phyloP scores from a whole-genome alignment of 2,113 vertebrate genomes.

The Pipa parva region DNA sequence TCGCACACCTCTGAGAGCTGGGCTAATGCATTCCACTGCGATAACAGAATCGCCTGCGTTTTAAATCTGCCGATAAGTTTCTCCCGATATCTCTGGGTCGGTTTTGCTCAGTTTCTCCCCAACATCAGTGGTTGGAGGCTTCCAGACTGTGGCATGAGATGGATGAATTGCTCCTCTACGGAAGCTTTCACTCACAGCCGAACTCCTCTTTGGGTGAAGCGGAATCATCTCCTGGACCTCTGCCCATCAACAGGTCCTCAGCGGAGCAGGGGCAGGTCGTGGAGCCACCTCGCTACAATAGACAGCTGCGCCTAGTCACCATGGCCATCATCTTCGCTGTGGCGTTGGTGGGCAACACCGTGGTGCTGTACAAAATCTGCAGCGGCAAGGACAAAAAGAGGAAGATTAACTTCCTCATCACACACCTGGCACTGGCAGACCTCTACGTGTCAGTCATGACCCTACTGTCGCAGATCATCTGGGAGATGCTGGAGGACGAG shows the following conservation, averaged over 20 bases:
- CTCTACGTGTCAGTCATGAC: slow-evolving; percentile 54
- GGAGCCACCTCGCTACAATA: slow-evolving; percentile 8
- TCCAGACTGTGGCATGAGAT: slow-evolving; percentile 27
- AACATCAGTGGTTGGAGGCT: background rate
- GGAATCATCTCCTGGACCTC: background rate
- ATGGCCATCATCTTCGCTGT: slow-evolving; percentile 47
- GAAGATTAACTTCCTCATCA: slow-evolving; percentile 59
- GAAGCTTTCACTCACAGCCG: background rate
- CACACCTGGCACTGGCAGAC: slow-evolving; percentile 59
- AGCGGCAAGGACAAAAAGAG: slow-evolving; percentile 46
- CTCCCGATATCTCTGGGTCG: background rate
- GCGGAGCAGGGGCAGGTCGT: background rate
- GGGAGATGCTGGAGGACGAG: slow-evolving; percentile 43
- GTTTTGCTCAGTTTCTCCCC: background rate
- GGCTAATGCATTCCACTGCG: background rate
- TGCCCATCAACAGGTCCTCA: background rate
- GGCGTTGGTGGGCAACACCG: slow-evolving; percentile 52
- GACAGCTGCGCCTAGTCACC: slow-evolving; percentile 37
- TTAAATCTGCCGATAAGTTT: too few species aligned
- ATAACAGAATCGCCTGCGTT: too few species aligned
- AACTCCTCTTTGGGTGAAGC: slow-evolving; percentile 41
- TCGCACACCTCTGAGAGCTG: background rate
- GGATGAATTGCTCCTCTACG: slow-evolving; percentile 41
- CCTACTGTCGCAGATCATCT: slow-evolving; percentile 50
- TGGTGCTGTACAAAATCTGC: slow-evolving; percentile 50